Percentiles rank a stretch among this genome's conserved stretches.
phyloP scores from a whole-genome alignment of 2,797 vertebrate species.

The Streptopelia turtur region DNA sequence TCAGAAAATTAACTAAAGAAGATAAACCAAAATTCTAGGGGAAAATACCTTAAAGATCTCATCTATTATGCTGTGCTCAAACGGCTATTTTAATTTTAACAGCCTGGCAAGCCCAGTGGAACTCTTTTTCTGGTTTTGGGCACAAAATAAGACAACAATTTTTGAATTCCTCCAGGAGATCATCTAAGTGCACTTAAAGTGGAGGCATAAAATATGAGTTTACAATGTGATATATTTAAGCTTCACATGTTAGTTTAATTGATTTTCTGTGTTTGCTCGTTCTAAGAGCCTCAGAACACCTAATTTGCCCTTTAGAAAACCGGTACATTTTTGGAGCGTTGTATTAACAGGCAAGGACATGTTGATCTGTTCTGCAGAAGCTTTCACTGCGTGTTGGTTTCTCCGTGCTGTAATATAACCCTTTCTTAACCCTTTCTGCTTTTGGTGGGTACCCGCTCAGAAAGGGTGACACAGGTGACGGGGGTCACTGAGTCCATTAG shows the following conservation, averaged over 20 bases:
- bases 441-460: background rate
- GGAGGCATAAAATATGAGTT: conserved; percentile 77
- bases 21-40: conserved; percentile 80
- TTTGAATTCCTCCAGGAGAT: conserved; percentile 78
- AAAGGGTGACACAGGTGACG: accelerated
- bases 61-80: conserved; percentile 81
- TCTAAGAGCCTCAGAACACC: conserved; percentile 59
- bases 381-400: background rate
- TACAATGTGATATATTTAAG: conserved; percentile 72
- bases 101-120: conserved; percentile 79
- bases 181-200: conserved; percentile 77
- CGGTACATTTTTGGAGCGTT: conserved; percentile 2
- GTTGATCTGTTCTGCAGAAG: background rate
- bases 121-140: conserved; percentile 77
- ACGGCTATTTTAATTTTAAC: conserved; percentile 82
- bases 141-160: conserved; percentile 80
- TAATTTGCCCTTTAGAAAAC: conserved; percentile 61
- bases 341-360: background rate
- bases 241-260: conserved; percentile 73
- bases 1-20: conserved; percentile 85
- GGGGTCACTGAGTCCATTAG: accelerated
- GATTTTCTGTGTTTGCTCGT: conserved; percentile 71
- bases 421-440: background rate
- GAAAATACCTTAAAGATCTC: conserved; percentile 81
- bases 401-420: background rate